phyloP scores from a whole-genome alignment of 1,140 invertebrate species.

The Phymorhynchus buccinoides region DNA sequence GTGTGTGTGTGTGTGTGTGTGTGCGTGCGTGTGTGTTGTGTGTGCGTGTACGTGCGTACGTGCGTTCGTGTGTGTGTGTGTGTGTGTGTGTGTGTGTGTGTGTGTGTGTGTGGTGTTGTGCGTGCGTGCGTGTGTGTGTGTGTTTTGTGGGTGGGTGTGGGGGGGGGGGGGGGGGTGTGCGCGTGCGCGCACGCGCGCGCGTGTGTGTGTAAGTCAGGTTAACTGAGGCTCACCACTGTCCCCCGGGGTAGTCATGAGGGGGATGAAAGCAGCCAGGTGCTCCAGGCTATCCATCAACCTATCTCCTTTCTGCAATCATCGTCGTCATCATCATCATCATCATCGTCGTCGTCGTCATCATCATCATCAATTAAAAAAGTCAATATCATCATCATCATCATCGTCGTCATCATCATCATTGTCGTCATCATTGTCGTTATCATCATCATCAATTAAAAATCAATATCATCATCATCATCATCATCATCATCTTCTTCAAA shows the following conservation, averaged over 20 bases:
- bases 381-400: no score
- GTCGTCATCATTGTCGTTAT: background rate
- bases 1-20: conserved; percentile 10
- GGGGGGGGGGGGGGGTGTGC: background rate
- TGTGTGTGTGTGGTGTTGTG: background rate
- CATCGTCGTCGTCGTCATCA: background rate
- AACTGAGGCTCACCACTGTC: conserved; percentile 64
- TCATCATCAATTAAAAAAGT: background rate
- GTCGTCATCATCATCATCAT: background rate
- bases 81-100: background rate
- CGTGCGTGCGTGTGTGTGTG: background rate
- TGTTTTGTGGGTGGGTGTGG: background rate
- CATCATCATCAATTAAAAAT: background rate
- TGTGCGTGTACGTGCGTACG: background rate
- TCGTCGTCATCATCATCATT: background rate
- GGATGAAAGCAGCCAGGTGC: conserved; percentile 64
- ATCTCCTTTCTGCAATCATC: conserved; percentile 62
- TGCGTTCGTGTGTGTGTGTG: background rate
- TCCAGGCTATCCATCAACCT: conserved; percentile 67
- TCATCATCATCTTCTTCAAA: background rate
- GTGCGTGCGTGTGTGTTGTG: conserved; percentile 1
- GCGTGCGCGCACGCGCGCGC: background rate
- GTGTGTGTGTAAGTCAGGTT: background rate
- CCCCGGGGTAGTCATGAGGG: conserved; percentile 72
- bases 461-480: no score